phyloP scores from a whole-genome alignment of 2,888 invertebrate genomes.

The Hedychridium roseum region DNA sequence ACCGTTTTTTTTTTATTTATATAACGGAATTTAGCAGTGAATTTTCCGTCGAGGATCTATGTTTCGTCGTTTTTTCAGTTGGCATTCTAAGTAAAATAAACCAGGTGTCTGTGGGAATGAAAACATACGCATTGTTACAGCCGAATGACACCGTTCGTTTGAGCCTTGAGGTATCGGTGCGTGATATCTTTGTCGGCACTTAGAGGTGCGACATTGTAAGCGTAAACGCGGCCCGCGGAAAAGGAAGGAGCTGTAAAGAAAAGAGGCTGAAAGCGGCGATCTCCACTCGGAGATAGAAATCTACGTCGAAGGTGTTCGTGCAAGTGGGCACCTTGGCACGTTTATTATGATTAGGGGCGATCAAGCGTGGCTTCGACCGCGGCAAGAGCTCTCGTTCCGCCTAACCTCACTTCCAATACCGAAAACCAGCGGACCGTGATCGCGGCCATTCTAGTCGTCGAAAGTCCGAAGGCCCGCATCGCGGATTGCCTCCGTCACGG shows the following conservation, averaged over 20 bases:
- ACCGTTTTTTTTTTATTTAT: too few species aligned
- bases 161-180: slow-evolving; percentile 12
- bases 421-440: slow-evolving; percentile 49
- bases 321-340: slow-evolving; percentile 60
- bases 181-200: slow-evolving; percentile 11
- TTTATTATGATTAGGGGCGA: slow-evolving; percentile 62
- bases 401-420: slow-evolving; percentile 48
- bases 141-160: too few species aligned
- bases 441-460: slow-evolving; percentile 46
- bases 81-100: too few species aligned
- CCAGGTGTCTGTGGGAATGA: too few species aligned
- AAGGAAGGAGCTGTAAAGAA: background rate
- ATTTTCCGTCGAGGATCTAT: too few species aligned
- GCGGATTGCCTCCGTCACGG: slow-evolving; percentile 21
- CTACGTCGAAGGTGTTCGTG: slow-evolving; percentile 53
- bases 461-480: slow-evolving; percentile 27
- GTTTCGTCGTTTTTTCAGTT: too few species aligned
- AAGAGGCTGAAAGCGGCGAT: slow-evolving; percentile 3
- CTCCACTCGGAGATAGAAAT: slow-evolving; percentile 52
- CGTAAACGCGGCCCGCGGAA: background rate
- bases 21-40: too few species aligned
- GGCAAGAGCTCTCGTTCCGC: slow-evolving; percentile 27
- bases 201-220: background rate
- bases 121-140: too few species aligned
- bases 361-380: slow-evolving; percentile 53